Evolutionary conservation across 2,113 vertebrate genomes (phyloP).

Genomic region (Cottus gobio): DNA sequence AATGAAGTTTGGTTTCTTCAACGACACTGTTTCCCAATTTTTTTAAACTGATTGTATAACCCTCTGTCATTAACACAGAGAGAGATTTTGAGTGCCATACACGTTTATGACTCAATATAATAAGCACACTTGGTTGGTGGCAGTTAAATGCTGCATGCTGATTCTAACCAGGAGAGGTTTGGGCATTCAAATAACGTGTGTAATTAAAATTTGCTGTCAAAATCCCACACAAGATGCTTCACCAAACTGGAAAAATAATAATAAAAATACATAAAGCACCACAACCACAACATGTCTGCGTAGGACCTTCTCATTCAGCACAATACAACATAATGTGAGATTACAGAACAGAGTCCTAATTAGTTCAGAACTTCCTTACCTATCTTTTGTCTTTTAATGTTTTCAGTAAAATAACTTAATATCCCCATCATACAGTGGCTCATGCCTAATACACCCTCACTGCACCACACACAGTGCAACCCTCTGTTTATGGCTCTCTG

Average conservation of each 20-base stretch:
- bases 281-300: conserved; percentile 1
- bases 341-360: neutral
- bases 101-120: neutral
- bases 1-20: neutral
- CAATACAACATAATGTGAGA: neutral
- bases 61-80: neutral
- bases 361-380: neutral
- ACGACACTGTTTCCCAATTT: neutral
- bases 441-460: neutral
- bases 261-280: conserved; percentile 17
- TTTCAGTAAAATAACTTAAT: neutral
- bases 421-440: neutral
- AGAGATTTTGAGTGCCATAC: neutral
- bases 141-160: neutral
- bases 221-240: neutral
- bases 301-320: neutral
- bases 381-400: neutral
- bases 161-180: neutral
- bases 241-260: neutral
- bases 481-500: neutral
- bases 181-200: neutral
- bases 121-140: neutral
- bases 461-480: neutral
- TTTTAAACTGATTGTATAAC: neutral
- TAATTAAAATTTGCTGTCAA: neutral